A percentile compares a stretch with the other conserved stretches of the same genome.
Conservation (phyloP, 2,797 vertebrate genomes). For the Darevskia nairensis region DNA sequence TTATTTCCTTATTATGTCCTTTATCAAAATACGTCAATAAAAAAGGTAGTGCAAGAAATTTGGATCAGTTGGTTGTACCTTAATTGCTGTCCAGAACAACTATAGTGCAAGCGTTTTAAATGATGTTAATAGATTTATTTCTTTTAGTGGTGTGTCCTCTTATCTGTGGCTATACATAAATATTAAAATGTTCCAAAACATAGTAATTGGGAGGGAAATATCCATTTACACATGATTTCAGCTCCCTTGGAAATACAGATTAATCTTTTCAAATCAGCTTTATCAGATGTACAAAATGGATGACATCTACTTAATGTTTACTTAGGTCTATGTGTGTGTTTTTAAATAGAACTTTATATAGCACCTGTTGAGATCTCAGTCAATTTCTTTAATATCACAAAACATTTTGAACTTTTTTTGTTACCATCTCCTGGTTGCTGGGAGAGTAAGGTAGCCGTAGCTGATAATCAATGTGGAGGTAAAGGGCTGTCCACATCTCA, state of each 20-base stretch:
- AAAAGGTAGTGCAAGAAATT: neutral
- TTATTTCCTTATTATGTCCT: constrained; percentile 5
- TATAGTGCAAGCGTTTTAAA: neutral
- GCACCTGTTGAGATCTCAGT: neutral
- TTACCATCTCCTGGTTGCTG: neutral
- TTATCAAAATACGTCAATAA: constrained; percentile 29
- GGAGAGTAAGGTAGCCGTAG: neutral
- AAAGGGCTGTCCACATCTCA: neutral
- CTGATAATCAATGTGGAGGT: neutral
- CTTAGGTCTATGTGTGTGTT: neutral
- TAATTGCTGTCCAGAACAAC: constrained; percentile 21
- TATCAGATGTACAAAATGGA: constrained; percentile 36
- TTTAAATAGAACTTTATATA: neutral
- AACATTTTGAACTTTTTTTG: neutral
- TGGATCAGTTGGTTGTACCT: neutral
- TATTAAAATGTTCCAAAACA: neutral
- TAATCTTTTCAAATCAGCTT: constrained; percentile 7
- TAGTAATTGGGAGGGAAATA: constrained; percentile 4
- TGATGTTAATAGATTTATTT: neutral
- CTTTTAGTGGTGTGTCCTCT: constrained; percentile 10
- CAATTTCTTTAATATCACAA: neutral
- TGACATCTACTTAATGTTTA: constrained; percentile 15
- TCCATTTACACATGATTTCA: constrained; percentile 17
- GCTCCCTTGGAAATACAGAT: neutral
- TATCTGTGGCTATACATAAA: neutral